Evolutionary conservation across 92 coral and sea anemone species (phyloP).

Genomic region (Anthopleura xanthogrammica): DNA sequence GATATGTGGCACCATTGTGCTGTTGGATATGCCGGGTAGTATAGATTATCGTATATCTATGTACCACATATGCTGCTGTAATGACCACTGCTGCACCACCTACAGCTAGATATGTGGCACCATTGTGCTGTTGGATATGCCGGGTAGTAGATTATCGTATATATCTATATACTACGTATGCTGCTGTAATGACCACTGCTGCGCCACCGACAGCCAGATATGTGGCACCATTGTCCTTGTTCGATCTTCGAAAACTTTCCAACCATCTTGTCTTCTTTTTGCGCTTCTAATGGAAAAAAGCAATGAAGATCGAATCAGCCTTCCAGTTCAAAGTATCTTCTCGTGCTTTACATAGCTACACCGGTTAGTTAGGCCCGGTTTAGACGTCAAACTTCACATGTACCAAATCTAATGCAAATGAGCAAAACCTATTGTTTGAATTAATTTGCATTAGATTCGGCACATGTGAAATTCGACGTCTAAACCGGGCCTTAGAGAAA

Average conservation of each 20-base stretch:
- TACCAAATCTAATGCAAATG: too few species aligned
- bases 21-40: not conserved
- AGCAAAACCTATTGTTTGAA: too few species aligned
- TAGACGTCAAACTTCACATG: too few species aligned
- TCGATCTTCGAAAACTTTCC: not conserved
- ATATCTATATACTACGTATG: not conserved
- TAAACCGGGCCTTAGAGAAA: not conserved
- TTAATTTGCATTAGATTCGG: too few species aligned
- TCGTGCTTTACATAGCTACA: not conserved
- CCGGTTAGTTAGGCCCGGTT: not conserved
- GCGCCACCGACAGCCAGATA: not conserved
- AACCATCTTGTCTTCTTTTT: not conserved
- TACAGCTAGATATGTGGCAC: not conserved
- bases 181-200: not conserved
- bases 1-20: not conserved
- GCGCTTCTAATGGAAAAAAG: not conserved
- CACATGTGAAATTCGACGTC: too few species aligned
- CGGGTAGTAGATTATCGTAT: not conserved
- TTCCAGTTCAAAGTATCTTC: not conserved
- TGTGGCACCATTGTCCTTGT: not conserved
- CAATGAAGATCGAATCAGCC: not conserved
- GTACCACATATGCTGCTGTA: not conserved
- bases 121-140: not conserved
- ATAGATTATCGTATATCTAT: not conserved
- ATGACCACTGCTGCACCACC: not conserved